Conservation (phyloP, 2,113 vertebrate genomes). For the Grus americana region DNA sequence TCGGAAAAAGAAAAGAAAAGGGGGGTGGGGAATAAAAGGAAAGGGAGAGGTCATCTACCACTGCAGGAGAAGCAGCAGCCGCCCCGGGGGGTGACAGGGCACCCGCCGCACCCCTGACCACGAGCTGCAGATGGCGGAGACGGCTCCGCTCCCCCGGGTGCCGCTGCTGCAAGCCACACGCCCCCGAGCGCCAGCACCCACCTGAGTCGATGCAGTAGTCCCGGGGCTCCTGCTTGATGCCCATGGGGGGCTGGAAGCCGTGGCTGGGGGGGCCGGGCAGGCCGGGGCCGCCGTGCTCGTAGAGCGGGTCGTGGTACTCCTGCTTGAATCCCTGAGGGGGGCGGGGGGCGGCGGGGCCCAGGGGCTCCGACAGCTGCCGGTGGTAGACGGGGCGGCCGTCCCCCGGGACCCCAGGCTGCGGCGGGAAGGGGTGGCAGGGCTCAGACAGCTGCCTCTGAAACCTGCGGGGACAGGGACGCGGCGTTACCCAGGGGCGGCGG, state of each 20-base stretch:
- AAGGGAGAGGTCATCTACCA: not conserved
- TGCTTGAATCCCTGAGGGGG: constrained; percentile 93
- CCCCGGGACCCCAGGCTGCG: constrained; percentile 77
- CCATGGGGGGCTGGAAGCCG: constrained; percentile 85
- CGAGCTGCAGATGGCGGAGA: not conserved
- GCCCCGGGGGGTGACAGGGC: not conserved
- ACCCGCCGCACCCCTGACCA: not conserved
- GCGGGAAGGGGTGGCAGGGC: constrained; percentile 84
- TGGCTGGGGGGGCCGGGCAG: constrained; percentile 75
- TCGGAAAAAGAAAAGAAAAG: not conserved
- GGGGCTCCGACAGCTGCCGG: constrained; percentile 92
- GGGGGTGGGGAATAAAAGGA: not conserved
- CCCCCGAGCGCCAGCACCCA: constrained; percentile 22
- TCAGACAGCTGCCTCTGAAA: constrained; percentile 96
- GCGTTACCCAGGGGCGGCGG: fast-evolving
- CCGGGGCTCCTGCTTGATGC: constrained; percentile 94
- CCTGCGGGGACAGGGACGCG: constrained; percentile 44
- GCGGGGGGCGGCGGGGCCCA: constrained; percentile 76
- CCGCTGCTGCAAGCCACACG: not conserved
- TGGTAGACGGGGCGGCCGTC: constrained; percentile 88
- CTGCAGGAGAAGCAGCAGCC: not conserved
- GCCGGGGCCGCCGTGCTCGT: constrained; percentile 85
- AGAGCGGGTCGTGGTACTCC: constrained; percentile 89
- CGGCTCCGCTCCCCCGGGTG: not conserved
- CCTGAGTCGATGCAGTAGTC: constrained; percentile 98